Base-by-base conservation (phyloP, 2,113 vertebrate species). In the Rana temporaria region DNA sequence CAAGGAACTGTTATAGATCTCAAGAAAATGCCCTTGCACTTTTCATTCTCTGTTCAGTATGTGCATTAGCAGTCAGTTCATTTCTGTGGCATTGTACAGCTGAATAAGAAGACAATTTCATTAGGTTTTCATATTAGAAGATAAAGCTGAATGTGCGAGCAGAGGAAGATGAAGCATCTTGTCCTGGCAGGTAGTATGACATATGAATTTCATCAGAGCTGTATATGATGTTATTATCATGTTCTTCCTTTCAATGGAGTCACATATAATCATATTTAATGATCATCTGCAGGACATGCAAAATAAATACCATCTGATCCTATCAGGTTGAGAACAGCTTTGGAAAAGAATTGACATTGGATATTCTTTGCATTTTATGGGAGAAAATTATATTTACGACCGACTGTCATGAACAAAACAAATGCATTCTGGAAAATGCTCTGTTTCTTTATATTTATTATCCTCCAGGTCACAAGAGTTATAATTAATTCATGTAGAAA, bases 121-220 rank as follows among this genome's bases (percentile, higher is more conserved):
- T 81, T 81, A 81, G 68, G 79, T 81, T 81, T 81, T 81, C 68
- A 81, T 72, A 72, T 64, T 81, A 81, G 79, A 81, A 81, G 79
- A 81, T 81, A 81, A 81, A 72, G 68, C 79, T 81, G 79, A 71
- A 72, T 81, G 79, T 81, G 64, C 42, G n/a, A 63, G 60, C 30
- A 55, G 68, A 81, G 69, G 59, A 81, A 64, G 68, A 81, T 81
- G 79, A 81, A 81, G 79, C 79, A 81, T 81, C 79, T 72, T 81
- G 68, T 81, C 53, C 24, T 81, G 57, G 79, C 79, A 81, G 79
- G 68, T 81, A 63, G 53, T 81, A 69, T 72, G 79, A 72, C 79
- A 81, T 72, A 81, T 81, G 79, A 81, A 81, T 81, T 81, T 81
- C 79, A 81, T 81, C 68, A 72, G 79, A 55, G 68, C 68, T 55